These are phyloP conservation scores for Eueides isabella DNA, from an alignment of 1,140 invertebrate species.

Conservation along the genomic window DNA sequence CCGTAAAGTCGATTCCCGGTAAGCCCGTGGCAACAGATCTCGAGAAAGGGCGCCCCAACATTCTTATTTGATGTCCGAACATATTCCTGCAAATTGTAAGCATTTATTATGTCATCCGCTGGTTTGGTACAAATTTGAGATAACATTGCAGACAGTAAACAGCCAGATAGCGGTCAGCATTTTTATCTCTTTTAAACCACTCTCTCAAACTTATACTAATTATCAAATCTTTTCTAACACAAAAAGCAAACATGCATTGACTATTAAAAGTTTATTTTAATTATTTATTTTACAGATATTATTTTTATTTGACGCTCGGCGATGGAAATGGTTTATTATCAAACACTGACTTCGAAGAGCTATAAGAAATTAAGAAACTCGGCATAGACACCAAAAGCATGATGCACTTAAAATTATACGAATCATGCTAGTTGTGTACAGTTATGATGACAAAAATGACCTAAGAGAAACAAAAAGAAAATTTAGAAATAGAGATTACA, in stretches of 20 bases:
- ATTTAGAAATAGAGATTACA: constrained; percentile 49
- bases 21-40: constrained; percentile 76
- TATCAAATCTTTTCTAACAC: constrained; percentile 64
- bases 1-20: constrained; percentile 73
- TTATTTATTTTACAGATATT: constrained; percentile 35
- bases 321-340: constrained; percentile 12
- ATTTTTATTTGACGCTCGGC: neutral
- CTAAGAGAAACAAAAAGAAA: constrained; percentile 53
- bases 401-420: constrained; percentile 71
- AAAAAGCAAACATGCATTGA: constrained; percentile 77
- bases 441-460: constrained; percentile 58
- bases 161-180: constrained; percentile 72
- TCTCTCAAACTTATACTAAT: constrained; percentile 62
- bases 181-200: constrained; percentile 41
- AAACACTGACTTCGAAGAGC: constrained; percentile 31
- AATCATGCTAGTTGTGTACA: constrained; percentile 75
- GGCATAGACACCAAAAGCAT: constrained; percentile 81
- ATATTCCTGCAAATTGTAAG: constrained; percentile 68
- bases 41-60: constrained; percentile 77
- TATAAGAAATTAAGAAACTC: constrained; percentile 55
- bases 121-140: constrained; percentile 54
- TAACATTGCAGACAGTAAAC: constrained; percentile 43
- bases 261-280: constrained; percentile 32
- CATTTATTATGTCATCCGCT: constrained; percentile 33
- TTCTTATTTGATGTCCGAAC: constrained; percentile 78